Conservation (phyloP, 2,113 vertebrate genomes). For the Chlorodrepanis virens region DNA sequence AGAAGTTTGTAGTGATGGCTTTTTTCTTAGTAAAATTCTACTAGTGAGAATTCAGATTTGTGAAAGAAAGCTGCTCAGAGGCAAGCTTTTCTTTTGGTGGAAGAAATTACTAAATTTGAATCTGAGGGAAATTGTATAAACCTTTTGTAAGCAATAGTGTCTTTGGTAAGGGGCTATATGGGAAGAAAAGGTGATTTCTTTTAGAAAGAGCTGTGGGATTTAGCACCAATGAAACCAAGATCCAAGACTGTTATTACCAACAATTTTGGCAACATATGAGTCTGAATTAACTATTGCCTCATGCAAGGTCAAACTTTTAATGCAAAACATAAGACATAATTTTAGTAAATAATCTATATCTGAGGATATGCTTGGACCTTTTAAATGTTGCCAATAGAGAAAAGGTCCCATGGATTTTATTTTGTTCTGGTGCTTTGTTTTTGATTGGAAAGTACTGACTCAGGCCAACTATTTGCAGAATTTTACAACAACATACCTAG, state of each 20-base stretch:
- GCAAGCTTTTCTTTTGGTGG: not conserved
- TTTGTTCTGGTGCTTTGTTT: not conserved
- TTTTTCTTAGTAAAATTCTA: not conserved
- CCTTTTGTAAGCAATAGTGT: not conserved
- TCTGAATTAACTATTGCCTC: not conserved
- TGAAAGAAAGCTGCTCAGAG: not conserved
- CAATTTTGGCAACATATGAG: not conserved
- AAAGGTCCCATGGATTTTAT: not conserved
- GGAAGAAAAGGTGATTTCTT: not conserved
- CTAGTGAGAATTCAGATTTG: not conserved
- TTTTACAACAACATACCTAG: not conserved
- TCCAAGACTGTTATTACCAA: not conserved
- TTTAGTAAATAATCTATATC: not conserved
- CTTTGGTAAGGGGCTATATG: not conserved
- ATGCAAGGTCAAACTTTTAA: not conserved
- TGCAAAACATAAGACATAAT: not conserved
- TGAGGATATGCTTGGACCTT: not conserved
- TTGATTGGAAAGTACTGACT: not conserved
- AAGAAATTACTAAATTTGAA: not conserved
- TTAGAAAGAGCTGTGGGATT: not conserved
- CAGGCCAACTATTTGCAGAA: not conserved
- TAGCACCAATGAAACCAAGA: not conserved
- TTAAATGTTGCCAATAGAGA: not conserved
- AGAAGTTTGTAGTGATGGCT: not conserved
- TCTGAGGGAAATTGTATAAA: not conserved